Evolutionary conservation across 35 echinoderm and acorn worm species (phyloP), one percentile per base, ranked within the genome.

Genomic region (Lytechinus pictus): DNA sequence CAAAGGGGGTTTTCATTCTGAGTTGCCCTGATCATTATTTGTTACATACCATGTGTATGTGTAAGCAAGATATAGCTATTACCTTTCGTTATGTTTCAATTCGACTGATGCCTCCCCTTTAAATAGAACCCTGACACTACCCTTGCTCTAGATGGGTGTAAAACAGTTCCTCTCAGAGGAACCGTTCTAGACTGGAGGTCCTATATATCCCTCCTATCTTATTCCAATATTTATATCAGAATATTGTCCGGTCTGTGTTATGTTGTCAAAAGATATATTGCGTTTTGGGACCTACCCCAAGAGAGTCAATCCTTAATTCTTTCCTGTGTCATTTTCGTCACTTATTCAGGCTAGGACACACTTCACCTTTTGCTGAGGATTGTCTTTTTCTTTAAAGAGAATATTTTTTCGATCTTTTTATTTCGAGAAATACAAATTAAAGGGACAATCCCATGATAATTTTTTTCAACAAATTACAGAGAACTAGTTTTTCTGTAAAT

Each of bases 321-420:
- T 79, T 79, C 66, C 66, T 79, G 66, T 79, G 66, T 79, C 21
- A 79, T 79, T 79, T 79, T 79, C 66, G 66, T 79, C 66, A 19
- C 16, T 79, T 24, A 79, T 24, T 24, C 66, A 79, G 66, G 66
- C 24, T 79, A 3, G 66, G 66, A 79, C 33, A 44, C 33, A 44
- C 66, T n/a, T 71, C 14, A 71, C 24, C 33, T 44, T 1, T 66
- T 66, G 10, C 60, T 66, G 60, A n/a, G 60, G 60, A 66, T 16
- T 0, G 61, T 24, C 24, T n/a, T 58, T 79, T 79, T 24, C 66
- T 24, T 16, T 24, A 24, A 79, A 79, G 66, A 79, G 19, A n/a
- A 79, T 79, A 79, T 79, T 79, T 24, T 44, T 44, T 44, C 33
- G 2, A 44, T 44, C 33, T 2, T 44, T 44, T 44, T 44, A 2